Evolutionary conservation across 2,113 vertebrate genomes (phyloP).

Genomic region (Callithrix jacchus): DNA sequence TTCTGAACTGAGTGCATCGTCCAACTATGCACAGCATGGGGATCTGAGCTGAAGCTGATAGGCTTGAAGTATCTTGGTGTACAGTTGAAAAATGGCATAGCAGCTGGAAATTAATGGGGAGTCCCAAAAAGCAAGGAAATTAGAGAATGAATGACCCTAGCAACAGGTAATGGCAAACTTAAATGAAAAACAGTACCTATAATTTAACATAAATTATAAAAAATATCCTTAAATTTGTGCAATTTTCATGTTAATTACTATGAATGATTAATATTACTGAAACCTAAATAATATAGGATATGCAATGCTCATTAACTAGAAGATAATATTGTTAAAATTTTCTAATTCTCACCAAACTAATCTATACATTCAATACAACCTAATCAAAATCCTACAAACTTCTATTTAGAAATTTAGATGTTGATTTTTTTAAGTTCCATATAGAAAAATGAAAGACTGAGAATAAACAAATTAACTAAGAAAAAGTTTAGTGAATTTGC

Average conservation of each 20-base stretch:
- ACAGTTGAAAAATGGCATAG: background rate
- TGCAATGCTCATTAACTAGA: background rate
- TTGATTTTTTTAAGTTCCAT: background rate
- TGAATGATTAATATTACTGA: background rate
- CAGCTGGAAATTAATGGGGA: background rate
- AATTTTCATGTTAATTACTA: background rate
- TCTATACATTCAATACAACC: too few species aligned
- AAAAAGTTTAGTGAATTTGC: background rate
- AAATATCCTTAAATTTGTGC: background rate
- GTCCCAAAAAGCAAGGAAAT: background rate
- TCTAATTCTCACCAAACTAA: background rate
- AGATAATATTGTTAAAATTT: background rate
- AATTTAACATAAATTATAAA: background rate
- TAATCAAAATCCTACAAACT: background rate
- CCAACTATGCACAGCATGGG: background rate
- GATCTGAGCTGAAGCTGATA: background rate
- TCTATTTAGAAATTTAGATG: background rate
- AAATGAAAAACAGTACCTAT: background rate
- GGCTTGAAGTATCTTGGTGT: background rate
- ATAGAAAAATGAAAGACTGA: background rate
- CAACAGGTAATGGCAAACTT: background rate
- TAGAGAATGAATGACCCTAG: background rate
- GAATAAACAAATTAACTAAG: background rate
- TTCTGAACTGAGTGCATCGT: background rate
- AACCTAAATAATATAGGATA: background rate